phyloP scores from a whole-genome alignment of 2,113 vertebrate genomes.

The Corythoichthys intestinalis region DNA sequence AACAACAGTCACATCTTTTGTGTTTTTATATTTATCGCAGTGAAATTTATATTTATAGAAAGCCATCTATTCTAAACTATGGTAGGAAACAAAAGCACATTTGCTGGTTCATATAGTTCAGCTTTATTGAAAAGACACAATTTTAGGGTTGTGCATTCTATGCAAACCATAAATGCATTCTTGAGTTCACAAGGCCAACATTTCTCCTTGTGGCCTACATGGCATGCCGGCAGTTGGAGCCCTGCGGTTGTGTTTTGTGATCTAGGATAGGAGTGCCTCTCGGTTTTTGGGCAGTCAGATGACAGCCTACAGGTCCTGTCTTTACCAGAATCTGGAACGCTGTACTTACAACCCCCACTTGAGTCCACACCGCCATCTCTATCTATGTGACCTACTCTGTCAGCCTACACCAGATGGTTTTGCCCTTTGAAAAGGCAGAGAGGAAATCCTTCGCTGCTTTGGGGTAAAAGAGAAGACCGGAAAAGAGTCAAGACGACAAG shows the following conservation, averaged over 20 bases:
- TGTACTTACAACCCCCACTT: constrained; percentile 53
- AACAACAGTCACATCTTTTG: neutral
- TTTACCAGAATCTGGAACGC: constrained; percentile 39
- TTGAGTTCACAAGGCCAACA: constrained; percentile 7
- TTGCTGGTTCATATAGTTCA: neutral
- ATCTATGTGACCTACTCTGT: constrained; percentile 48
- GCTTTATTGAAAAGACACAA: constrained; percentile 3
- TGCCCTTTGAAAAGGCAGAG: constrained; percentile 47
- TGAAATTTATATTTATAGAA: neutral
- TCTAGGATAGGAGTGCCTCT: constrained; percentile 45
- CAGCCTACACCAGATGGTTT: constrained; percentile 68
- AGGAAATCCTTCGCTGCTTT: constrained; percentile 51
- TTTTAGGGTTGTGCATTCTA: constrained; percentile 5
- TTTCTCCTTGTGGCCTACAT: constrained; percentile 13
- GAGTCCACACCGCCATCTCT: constrained; percentile 3
- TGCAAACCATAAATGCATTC: constrained; percentile 3
- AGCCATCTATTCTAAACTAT: neutral
- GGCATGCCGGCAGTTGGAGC: constrained; percentile 22
- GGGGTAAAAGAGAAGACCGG: constrained; percentile 20
- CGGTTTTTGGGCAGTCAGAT: constrained; percentile 47
- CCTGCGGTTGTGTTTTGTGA: constrained; percentile 46
- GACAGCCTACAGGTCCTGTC: constrained; percentile 55
- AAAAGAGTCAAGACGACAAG: constrained; percentile 24
- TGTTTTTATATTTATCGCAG: neutral
- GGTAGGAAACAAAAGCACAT: neutral